Evolutionary conservation across 2,888 invertebrate species (phyloP).

Genomic region (Netelia inedita): DNA sequence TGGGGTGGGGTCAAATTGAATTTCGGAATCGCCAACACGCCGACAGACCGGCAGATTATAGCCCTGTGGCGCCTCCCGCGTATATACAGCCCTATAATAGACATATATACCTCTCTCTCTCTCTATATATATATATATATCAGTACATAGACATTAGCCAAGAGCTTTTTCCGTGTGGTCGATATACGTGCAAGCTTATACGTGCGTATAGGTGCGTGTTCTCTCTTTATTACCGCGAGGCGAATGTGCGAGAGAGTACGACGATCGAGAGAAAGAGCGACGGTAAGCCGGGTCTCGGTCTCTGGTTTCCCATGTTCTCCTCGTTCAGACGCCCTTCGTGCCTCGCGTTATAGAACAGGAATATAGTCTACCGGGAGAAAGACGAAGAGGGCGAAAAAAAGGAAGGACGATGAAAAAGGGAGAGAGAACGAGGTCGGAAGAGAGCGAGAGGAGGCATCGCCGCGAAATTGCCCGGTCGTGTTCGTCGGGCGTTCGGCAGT

Average conservation of each 20-base stretch:
- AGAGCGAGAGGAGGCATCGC: slow-evolving; percentile 38
- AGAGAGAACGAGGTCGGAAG: background rate
- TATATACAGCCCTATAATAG: background rate
- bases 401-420: slow-evolving; percentile 6
- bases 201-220: slow-evolving; percentile 30
- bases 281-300: slow-evolving; percentile 47
- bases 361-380: no score
- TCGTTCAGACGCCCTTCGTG: slow-evolving; percentile 33
- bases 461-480: slow-evolving; percentile 68
- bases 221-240: slow-evolving; percentile 55
- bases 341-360: no score
- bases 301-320: slow-evolving; percentile 48
- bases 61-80: slow-evolving; percentile 29
- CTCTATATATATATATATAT: background rate
- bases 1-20: slow-evolving; percentile 48
- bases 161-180: slow-evolving; percentile 14
- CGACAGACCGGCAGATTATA: slow-evolving; percentile 58
- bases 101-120: background rate
- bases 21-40: slow-evolving; percentile 59
- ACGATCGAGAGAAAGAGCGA: slow-evolving; percentile 16
- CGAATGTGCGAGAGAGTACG: slow-evolving; percentile 33
- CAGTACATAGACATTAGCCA: background rate
- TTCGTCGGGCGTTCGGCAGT: slow-evolving; percentile 63
- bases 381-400: background rate
- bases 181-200: background rate